These are phyloP conservation scores for Puffinus mauretanicus DNA, from an alignment of 2,113 vertebrate genomes.

Conservation along the genomic window DNA sequence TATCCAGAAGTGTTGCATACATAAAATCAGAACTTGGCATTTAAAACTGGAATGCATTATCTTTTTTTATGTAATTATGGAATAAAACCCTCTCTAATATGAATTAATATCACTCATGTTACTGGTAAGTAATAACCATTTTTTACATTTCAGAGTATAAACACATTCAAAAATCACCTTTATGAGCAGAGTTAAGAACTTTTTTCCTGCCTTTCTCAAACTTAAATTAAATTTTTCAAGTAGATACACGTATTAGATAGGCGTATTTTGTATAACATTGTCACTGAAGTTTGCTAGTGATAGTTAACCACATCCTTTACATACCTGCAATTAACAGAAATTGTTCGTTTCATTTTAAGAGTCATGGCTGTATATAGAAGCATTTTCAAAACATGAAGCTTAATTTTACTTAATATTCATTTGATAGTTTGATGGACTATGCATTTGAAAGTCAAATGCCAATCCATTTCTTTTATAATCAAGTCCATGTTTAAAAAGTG, in stretches of 20 bases:
- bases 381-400: slow-evolving; percentile 53
- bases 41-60: neutral
- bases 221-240: neutral
- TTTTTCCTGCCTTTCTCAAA: neutral
- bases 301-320: neutral
- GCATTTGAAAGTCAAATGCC: slow-evolving; percentile 69
- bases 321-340: slow-evolving; percentile 22
- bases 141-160: neutral
- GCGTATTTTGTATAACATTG: neutral
- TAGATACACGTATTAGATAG: too few relatives aligned
- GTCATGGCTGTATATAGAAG: slow-evolving; percentile 22
- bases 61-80: neutral
- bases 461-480: slow-evolving; percentile 45
- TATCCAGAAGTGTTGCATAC: neutral
- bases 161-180: neutral
- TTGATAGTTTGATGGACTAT: slow-evolving; percentile 28
- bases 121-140: neutral
- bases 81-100: neutral
- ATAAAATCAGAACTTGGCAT: neutral
- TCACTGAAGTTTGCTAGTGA: neutral
- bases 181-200: neutral
- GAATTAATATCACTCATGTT: neutral
- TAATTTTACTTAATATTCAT: slow-evolving; percentile 70
- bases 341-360: slow-evolving; percentile 46
- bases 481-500: slow-evolving; percentile 6